Conservation (phyloP, 2,888 invertebrate genomes). For the Aricia artaxerxes region DNA sequence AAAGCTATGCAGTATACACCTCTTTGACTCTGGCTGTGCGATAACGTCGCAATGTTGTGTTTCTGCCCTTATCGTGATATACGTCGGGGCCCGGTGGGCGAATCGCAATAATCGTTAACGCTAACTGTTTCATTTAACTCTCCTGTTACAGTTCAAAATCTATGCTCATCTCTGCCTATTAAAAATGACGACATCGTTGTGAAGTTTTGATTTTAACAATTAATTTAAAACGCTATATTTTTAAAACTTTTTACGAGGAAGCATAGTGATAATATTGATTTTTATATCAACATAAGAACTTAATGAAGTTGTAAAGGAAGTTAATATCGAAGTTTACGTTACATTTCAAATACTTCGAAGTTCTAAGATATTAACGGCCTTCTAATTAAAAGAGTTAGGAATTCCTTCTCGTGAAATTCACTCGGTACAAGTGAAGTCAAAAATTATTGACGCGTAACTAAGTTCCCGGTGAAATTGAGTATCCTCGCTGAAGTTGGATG, state of each 20-base stretch:
- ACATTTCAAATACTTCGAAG: not conserved
- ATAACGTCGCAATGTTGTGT: not conserved
- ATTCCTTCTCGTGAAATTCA: not conserved
- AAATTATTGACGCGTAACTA: slow-evolving; percentile 7
- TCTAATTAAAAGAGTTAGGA: slow-evolving; percentile 4
- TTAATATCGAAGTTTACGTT: not conserved
- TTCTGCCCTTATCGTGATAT: slow-evolving; percentile 53
- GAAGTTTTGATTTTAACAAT: slow-evolving; percentile 43
- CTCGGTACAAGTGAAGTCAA: slow-evolving; percentile 19
- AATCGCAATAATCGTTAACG: slow-evolving; percentile 67
- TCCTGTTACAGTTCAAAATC: slow-evolving; percentile 51
- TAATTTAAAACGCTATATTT: not conserved
- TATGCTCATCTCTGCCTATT: slow-evolving; percentile 48
- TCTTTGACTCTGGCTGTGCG: not conserved
- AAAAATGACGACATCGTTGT: not conserved
- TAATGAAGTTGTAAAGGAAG: not conserved
- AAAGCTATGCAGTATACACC: not conserved
- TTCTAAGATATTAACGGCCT: not conserved
- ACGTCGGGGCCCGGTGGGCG: slow-evolving; percentile 58
- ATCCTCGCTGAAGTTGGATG: not conserved
- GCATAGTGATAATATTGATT: not conserved
- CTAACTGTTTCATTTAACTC: slow-evolving; percentile 61
- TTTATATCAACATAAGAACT: not conserved
- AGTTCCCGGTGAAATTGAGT: slow-evolving; percentile 1
- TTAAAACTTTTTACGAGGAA: not conserved